Evolutionary conservation across 2,888 invertebrate genomes (phyloP), one percentile per base, ranked within the genome.

Genomic region (Cremastinae sp.): DNA sequence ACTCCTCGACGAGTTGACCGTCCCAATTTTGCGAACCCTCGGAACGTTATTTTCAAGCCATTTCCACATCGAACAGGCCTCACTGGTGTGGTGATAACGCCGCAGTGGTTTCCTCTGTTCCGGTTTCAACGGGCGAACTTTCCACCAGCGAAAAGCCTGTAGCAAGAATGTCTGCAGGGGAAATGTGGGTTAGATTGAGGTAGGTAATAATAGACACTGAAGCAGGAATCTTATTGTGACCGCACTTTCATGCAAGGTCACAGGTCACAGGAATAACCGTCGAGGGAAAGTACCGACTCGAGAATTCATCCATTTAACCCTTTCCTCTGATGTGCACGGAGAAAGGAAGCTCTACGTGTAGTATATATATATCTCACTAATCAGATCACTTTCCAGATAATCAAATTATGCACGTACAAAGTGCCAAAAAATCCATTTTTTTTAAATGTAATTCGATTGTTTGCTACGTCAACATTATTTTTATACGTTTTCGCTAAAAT

Each of bases 21-120:
- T 66, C 54, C 41, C 41, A 51, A 38, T 38, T 51, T 51, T 49
- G 34, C 58, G 38, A 12, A 20, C 49, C 14, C 14, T 36, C 45
- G 18, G 20, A 4, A 56, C 64, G 64, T 73, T 83, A 82, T 78
- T 81, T 83, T 80, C 81, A 73, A 69, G 69, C 79, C 72, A 65
- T 78, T 81, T 70, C 73, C 79, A 73, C 80, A 74, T 58, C 38
- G 71, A 47, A 43, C 53, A 41, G 66, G 64, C 68, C 74, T 53
- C 64, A 62, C 47, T n/a, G n/a, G n/a, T 49, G 14, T n/a, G n/a
- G 64, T 22, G 47, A 66, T 64, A 64, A 62, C 16, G 62, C 47
- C 38, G 12, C n/a, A n/a, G 43, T 53, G 68, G 36, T 64, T 43
- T 41, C n/a, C 75, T 75, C 68, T 18, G 62, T 65, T 61, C 58